Evolutionary conservation across 1,140 invertebrate genomes (phyloP).

Genomic region (Platyscapa corneri): DNA sequence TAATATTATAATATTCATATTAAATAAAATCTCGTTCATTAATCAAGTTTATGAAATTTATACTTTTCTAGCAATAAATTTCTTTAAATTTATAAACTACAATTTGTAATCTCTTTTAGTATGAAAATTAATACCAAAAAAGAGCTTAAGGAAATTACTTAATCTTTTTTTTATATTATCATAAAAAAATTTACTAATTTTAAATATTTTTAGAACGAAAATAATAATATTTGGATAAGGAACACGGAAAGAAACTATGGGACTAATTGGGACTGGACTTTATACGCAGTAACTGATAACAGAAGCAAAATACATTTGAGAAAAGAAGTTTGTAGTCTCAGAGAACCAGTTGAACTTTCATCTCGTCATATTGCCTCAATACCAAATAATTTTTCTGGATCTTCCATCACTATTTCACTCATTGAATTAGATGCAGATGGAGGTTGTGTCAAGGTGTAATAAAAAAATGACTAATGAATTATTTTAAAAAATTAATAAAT

Average conservation of each 20-base stretch:
- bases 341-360: conserved; percentile 53
- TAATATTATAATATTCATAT: too few species aligned
- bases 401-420: conserved; percentile 59
- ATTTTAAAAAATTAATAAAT: conserved; percentile 43
- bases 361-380: conserved; percentile 57
- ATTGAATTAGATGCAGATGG: conserved; percentile 56
- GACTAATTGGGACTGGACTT: conserved; percentile 64
- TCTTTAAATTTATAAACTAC: too few species aligned
- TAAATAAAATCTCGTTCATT: too few species aligned
- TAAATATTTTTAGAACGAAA: conserved; percentile 58
- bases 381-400: conserved; percentile 57
- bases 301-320: conserved; percentile 61
- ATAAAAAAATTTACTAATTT: background rate
- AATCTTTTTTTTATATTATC: background rate
- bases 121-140: background rate
- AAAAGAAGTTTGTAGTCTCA: conserved; percentile 60
- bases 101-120: background rate
- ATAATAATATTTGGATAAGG: conserved; percentile 64
- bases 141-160: background rate
- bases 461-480: conserved; percentile 31
- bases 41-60: too few species aligned
- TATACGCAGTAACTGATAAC: conserved; percentile 56
- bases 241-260: conserved; percentile 52
- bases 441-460: conserved; percentile 55
- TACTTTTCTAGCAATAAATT: too few species aligned